Evolutionary conservation across 2,797 vertebrate species (phyloP), one percentile per base, ranked within the genome.

Genomic region (Anas capensis): DNA sequence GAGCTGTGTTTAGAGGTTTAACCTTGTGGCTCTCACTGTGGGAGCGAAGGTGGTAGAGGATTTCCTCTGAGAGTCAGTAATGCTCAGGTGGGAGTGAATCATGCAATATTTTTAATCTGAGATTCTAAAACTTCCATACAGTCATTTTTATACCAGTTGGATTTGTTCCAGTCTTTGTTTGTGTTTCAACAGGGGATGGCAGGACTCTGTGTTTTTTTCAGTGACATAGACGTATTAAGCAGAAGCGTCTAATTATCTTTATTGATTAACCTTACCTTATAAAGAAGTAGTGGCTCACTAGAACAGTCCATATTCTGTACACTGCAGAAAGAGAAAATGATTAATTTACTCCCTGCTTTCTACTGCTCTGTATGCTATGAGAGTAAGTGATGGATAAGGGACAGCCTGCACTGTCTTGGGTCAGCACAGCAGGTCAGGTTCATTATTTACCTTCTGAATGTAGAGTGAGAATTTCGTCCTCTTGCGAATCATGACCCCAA

Each of bases 231-330:
- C 6, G 4, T 91, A 96, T 95, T 95, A 96, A 95, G 80, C 57
- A 93, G 83, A 88, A 92, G 60, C 49, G 60, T 96, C 93, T 92
- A 95, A 96, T 96, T 96, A 93, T 93, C 89, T 93, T 92, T 96
- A 96, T 96, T 91, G 94, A 96, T 95, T 95, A 96, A 94, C 91
- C 77, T 96, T 95, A 93, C 95, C 89, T 95, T 90, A 94, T 94
- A 90, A 95, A 94, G 84, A 36, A 90, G 86, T 66, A 91, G 94
- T 92, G 83, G 60, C 77, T 95, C 91, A 87, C 80, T 64, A 33
- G 82, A 72, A 42, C 70, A 96, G 92, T 92, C 91, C 61, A 29
- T 93, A 71, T 93, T 90, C 93, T 93, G 89, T 69, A 73, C 46
- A 11, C 68, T 93, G 91, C 76, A 79, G 82, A 86, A 72, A 58